phyloP scores from a whole-genome alignment of 2,113 vertebrate genomes.

The Gorsachius goisagi region DNA sequence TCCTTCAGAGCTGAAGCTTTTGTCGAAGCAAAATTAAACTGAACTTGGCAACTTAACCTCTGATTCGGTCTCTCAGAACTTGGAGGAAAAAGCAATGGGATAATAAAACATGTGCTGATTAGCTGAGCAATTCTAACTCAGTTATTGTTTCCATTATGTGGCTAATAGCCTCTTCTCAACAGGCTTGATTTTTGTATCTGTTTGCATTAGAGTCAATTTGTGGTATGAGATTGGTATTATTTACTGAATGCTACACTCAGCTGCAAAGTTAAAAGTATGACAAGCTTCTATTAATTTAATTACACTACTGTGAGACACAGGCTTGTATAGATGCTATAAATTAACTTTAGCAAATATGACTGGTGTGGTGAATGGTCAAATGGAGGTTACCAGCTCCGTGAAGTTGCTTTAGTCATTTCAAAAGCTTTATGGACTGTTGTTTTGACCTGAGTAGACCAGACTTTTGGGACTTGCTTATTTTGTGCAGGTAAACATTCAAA shows the following conservation, averaged over 20 bases:
- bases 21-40: not conserved
- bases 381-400: not conserved
- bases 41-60: constrained; percentile 23
- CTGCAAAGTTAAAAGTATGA: constrained; percentile 50
- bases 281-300: constrained; percentile 53
- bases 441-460: not conserved
- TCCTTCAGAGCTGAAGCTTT: not conserved
- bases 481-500: not conserved
- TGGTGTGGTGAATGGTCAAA: constrained; percentile 32
- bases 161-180: constrained; percentile 46
- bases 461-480: not conserved
- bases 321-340: constrained; percentile 25
- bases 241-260: constrained; percentile 52
- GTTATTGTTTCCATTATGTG: constrained; percentile 47
- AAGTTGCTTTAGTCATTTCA: not conserved
- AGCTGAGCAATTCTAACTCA: constrained; percentile 49
- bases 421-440: not conserved
- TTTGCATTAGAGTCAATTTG: constrained; percentile 65
- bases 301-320: not conserved
- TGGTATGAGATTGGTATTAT: constrained; percentile 43
- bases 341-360: constrained; percentile 29
- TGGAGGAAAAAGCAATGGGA: not conserved
- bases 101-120: constrained; percentile 45
- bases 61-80: not conserved
- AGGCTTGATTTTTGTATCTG: constrained; percentile 57